Conservation (phyloP, 2,113 vertebrate genomes). For the Leucopternis melanops region DNA sequence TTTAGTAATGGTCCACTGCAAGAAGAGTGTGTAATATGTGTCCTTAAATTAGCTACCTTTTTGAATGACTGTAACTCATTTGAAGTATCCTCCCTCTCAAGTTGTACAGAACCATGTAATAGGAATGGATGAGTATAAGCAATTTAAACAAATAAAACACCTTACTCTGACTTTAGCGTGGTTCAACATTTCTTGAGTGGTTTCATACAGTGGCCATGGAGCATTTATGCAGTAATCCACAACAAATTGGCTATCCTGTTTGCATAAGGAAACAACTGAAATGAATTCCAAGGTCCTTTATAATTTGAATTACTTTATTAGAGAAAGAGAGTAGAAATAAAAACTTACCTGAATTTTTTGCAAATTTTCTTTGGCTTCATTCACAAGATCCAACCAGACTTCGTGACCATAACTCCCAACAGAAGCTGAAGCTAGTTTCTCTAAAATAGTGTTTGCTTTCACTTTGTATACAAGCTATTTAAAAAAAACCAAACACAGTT, state of each 20-base stretch:
- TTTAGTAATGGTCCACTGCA: background rate
- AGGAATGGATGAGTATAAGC: background rate
- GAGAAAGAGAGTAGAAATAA: background rate
- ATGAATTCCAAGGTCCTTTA: background rate
- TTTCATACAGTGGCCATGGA: conserved; percentile 89
- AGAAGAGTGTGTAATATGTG: background rate
- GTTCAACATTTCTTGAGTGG: conserved; percentile 87
- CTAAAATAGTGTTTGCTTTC: conserved; percentile 86
- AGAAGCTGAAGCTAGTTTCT: conserved; percentile 83
- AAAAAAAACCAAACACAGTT: background rate
- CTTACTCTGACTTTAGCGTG: conserved; percentile 79
- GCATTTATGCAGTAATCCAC: conserved; percentile 89
- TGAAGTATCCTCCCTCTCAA: background rate
- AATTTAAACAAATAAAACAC: background rate
- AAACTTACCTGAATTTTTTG: conserved; percentile 83
- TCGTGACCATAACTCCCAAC: conserved; percentile 58
- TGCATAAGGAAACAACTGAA: background rate
- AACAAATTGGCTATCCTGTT: conserved; percentile 89
- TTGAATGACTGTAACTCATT: background rate
- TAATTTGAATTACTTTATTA: background rate
- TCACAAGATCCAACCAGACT: conserved; percentile 77
- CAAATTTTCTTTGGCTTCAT: conserved; percentile 87
- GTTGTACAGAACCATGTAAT: background rate
- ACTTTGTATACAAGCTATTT: conserved; percentile 93
- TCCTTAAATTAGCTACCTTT: background rate